These are phyloP conservation scores for Margarornis squamiger DNA, from an alignment of 2,797 vertebrate genomes.

Conservation along the genomic window DNA sequence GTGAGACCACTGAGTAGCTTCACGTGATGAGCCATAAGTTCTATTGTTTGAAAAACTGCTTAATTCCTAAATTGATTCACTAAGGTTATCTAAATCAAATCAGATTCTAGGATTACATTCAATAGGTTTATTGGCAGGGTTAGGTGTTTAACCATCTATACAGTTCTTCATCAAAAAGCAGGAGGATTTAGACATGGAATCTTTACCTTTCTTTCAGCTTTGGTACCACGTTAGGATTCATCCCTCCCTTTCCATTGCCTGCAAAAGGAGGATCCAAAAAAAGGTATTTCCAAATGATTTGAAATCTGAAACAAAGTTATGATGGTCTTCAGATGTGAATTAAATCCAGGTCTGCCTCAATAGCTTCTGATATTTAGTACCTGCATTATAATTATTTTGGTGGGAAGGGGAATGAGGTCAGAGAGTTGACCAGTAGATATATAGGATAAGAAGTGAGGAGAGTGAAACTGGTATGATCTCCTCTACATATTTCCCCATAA, in stretches of 20 bases:
- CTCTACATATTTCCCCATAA: not conserved
- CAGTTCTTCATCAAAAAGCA: not conserved
- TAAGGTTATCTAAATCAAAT: not conserved
- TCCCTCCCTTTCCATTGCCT: not conserved
- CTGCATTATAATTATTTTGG: not conserved
- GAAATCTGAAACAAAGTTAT: not conserved
- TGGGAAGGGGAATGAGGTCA: not conserved
- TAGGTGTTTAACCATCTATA: not conserved
- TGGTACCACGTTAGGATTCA: not conserved
- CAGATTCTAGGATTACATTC: not conserved
- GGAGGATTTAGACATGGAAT: not conserved
- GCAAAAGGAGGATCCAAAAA: not conserved
- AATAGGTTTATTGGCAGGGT: not conserved
- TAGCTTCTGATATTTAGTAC: not conserved
- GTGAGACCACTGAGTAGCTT: not conserved
- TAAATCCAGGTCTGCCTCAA: not conserved
- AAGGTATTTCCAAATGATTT: not conserved
- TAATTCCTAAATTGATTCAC: not conserved
- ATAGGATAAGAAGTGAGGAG: not conserved
- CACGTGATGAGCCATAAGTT: not conserved
- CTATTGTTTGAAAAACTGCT: not conserved
- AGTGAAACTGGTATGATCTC: not conserved
- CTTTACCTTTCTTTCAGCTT: not conserved
- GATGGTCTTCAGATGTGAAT: not conserved
- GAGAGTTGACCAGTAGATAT: not conserved